Percentiles rank a stretch among this genome's conserved stretches.
Conservation (phyloP, 2,888 invertebrate species). For the Monopis laevigella region DNA sequence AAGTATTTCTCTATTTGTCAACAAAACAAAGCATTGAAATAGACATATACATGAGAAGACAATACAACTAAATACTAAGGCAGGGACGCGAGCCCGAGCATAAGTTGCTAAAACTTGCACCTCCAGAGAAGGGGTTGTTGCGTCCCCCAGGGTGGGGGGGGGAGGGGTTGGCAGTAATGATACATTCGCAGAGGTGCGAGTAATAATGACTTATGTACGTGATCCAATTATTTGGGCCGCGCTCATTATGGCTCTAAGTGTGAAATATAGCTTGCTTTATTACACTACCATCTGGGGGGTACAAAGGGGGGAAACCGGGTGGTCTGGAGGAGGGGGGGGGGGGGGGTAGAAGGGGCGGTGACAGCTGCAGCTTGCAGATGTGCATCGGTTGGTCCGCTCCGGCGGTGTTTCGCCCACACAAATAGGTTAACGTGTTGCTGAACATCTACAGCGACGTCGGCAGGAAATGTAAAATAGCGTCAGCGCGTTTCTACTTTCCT, state of each 20-base stretch:
- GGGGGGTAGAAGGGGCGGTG: neutral
- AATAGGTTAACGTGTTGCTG: constrained; percentile 21
- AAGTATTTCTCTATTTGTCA: too few species aligned
- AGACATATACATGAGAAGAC: too few species aligned
- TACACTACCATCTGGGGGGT: neutral
- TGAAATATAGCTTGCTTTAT: constrained; percentile 10
- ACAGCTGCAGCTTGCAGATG: constrained; percentile 18
- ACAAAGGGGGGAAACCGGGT: neutral
- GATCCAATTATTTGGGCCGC: constrained; percentile 69
- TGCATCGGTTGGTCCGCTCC: constrained; percentile 12
- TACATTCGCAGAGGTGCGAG: constrained; percentile 42
- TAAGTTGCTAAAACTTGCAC: neutral
- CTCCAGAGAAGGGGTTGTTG: neutral
- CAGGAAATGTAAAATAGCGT: too few species aligned
- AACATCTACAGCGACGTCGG: constrained; percentile 28
- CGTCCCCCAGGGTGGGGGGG: neutral
- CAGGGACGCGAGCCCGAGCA: too few species aligned
- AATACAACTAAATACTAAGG: too few species aligned
- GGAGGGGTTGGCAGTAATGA: constrained; percentile 2
- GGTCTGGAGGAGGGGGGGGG: neutral
- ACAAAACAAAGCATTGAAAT: too few species aligned
- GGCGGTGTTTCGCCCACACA: constrained; percentile 19
- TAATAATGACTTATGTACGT: constrained; percentile 70
- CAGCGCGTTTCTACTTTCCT: neutral
- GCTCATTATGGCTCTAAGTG: constrained; percentile 47